phyloP scores from a whole-genome alignment of 1,140 invertebrate genomes.

The Rhizoglyphus robini region DNA sequence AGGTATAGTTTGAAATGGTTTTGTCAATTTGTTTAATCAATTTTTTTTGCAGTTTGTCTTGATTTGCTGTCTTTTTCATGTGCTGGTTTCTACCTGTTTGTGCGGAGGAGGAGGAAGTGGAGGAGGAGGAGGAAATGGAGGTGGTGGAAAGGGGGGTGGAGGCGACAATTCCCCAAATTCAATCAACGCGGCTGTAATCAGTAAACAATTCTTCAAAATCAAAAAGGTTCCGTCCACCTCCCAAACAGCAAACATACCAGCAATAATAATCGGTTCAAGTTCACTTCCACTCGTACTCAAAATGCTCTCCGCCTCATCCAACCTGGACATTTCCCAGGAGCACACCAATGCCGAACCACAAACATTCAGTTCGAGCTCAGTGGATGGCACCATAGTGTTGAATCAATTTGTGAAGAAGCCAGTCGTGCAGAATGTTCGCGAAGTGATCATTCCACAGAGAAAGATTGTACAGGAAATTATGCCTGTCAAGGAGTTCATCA shows the following conservation, averaged over 20 bases:
- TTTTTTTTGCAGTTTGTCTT: too few species aligned
- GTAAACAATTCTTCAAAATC: neutral
- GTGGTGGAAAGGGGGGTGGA: neutral
- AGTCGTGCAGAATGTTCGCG: too few species aligned
- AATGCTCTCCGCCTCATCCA: neutral
- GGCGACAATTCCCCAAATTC: neutral
- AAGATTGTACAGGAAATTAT: neutral
- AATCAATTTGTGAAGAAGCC: too few species aligned
- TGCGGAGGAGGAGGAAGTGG: neutral
- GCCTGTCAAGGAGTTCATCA: neutral
- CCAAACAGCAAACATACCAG: neutral
- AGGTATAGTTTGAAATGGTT: too few species aligned
- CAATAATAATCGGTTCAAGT: neutral
- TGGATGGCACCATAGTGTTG: neutral
- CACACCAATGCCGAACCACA: neutral
- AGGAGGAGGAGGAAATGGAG: neutral
- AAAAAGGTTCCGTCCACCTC: neutral
- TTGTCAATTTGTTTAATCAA: too few species aligned
- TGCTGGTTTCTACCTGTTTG: too few species aligned
- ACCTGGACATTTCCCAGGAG: neutral
- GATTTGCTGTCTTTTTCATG: too few species aligned
- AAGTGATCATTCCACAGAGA: too few species aligned
- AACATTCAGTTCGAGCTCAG: neutral
- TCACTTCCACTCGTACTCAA: neutral
- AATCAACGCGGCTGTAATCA: neutral